Percentiles rank a stretch among this genome's conserved stretches.
Conservation (phyloP, 2,113 vertebrate species). For the Paracanthobrama guichenoti region DNA sequence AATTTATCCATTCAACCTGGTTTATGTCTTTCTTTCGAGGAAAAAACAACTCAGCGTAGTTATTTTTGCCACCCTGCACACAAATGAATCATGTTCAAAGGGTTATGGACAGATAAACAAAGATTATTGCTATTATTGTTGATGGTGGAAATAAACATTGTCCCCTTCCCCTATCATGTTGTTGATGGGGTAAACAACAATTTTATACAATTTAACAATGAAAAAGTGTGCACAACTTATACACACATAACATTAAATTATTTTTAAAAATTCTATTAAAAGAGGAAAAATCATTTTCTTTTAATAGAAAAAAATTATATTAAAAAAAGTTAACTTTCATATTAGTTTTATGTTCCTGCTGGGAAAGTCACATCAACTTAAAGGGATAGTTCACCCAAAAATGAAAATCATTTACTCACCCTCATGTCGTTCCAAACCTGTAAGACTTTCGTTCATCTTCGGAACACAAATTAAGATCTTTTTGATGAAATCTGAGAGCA, state of each 20-base stretch:
- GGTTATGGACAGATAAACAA: neutral
- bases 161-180: neutral
- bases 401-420: too few species aligned
- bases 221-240: neutral
- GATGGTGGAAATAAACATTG: neutral
- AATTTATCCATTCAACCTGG: neutral
- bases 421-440: too few species aligned
- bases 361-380: neutral
- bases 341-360: too few species aligned
- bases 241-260: neutral
- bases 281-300: neutral
- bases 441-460: too few species aligned
- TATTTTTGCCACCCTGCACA: conserved; percentile 52
- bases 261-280: neutral
- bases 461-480: too few species aligned
- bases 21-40: conserved; percentile 15
- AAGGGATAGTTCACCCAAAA: too few species aligned
- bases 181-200: neutral
- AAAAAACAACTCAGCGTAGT: conserved; percentile 68
- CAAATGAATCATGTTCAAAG: neutral
- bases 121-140: neutral
- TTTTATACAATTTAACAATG: neutral
- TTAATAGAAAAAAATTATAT: too few species aligned
- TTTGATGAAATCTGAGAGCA: too few species aligned
- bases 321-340: too few species aligned